Conservation (phyloP, 2,888 invertebrate genomes). For the Limenitis arthemis region DNA sequence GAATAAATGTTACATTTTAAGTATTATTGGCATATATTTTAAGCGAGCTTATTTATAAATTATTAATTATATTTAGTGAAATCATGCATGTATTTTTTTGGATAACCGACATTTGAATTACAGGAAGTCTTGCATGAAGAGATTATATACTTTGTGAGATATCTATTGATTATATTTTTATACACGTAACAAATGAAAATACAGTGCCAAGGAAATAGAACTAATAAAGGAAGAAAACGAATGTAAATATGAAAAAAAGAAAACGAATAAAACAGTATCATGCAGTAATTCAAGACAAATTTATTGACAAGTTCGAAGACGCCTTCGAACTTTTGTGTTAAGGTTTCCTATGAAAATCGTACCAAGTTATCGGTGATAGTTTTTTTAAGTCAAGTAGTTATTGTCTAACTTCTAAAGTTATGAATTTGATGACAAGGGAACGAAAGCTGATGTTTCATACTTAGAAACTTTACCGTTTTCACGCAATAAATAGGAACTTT, state of each 20-base stretch:
- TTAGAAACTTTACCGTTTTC: conserved; percentile 18
- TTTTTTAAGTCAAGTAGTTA: conserved; percentile 25
- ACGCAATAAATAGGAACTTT: conserved; percentile 19
- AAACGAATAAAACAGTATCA: conserved; percentile 3
- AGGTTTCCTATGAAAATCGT: conserved; percentile 20
- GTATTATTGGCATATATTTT: no score
- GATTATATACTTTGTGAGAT: no score
- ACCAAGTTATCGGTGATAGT: conserved; percentile 24
- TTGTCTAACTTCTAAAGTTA: conserved; percentile 26
- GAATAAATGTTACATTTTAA: not conserved
- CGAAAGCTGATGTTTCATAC: conserved; percentile 23
- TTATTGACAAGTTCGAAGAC: conserved; percentile 16
- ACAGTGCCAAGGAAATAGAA: no score
- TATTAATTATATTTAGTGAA: no score
- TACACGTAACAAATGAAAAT: no score
- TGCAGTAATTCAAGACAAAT: conserved; percentile 8
- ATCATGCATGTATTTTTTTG: no score
- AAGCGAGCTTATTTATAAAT: no score
- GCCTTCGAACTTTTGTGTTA: conserved; percentile 14
- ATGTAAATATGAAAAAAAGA: not conserved
- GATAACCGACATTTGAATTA: no score
- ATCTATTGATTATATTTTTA: no score
- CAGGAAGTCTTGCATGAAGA: no score
- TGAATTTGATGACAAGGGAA: conserved; percentile 22
- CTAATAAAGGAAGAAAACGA: no score